Percentiles rank a stretch among this genome's conserved stretches.
phyloP scores from a whole-genome alignment of 2,797 vertebrate genomes.

The Emys orbicularis region DNA sequence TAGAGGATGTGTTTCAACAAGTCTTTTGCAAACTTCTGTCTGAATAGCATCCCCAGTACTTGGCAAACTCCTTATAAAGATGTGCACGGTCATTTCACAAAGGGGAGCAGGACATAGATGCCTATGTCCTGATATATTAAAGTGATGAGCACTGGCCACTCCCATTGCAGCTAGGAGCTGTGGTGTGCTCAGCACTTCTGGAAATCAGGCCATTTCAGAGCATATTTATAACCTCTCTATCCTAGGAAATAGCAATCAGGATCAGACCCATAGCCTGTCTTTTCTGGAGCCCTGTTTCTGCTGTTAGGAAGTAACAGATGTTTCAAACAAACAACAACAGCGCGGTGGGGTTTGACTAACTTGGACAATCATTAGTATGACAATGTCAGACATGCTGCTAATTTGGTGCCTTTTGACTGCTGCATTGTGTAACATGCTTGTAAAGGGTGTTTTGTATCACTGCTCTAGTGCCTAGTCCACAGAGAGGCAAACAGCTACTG shows the following conservation, averaged over 20 bases:
- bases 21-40: constrained; percentile 1
- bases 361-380: neutral
- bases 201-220: neutral
- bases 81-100: neutral
- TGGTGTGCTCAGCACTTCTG: neutral
- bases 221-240: neutral
- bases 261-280: accelerated
- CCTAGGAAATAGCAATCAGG: neutral
- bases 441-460: neutral
- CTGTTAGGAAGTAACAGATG: neutral
- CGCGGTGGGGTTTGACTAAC: neutral
- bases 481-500: neutral
- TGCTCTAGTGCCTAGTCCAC: constrained; percentile 2
- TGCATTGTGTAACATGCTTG: neutral
- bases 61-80: neutral
- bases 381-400: neutral
- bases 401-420: neutral
- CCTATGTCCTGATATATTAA: neutral
- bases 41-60: neutral
- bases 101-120: neutral
- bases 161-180: neutral
- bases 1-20: neutral
- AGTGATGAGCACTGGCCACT: neutral
- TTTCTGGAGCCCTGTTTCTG: neutral
- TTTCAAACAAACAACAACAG: neutral